Evolutionary conservation across 2,888 invertebrate genomes (phyloP).

Genomic region (Eledone cirrhosa): DNA sequence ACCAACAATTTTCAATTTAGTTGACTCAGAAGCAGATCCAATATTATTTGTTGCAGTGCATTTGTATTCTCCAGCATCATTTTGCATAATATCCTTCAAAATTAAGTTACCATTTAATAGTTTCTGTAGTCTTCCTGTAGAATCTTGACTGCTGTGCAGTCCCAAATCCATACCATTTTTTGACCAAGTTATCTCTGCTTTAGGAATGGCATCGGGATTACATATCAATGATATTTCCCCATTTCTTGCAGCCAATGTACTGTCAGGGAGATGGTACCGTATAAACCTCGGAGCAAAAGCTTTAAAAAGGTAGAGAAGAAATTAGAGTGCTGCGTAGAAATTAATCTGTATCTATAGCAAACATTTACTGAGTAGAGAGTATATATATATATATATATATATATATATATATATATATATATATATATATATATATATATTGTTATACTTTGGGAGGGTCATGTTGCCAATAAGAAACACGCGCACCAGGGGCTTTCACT

Average conservation of each 20-base stretch:
- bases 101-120: conserved; percentile 71
- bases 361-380: too few relatives aligned
- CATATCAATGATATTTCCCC: conserved; percentile 89
- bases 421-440: too few relatives aligned
- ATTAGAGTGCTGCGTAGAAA: background rate
- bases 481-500: too few relatives aligned
- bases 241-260: conserved; percentile 86
- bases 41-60: conserved; percentile 73
- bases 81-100: conserved; percentile 76
- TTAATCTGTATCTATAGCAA: background rate
- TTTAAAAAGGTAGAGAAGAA: conserved; percentile 35
- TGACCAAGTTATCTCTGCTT: conserved; percentile 82
- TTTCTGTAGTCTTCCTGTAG: conserved; percentile 70
- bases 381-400: too few relatives aligned
- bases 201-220: conserved; percentile 92
- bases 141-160: conserved; percentile 39
- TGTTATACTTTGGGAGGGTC: too few relatives aligned
- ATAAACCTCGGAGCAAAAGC: conserved; percentile 84
- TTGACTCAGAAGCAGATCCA: conserved; percentile 48
- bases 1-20: conserved; percentile 49
- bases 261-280: conserved; percentile 85
- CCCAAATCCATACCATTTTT: conserved; percentile 70
- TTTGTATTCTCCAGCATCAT: conserved; percentile 87
- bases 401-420: too few relatives aligned
- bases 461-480: too few relatives aligned